These are phyloP conservation scores for Chloroclystis v-ata DNA, from an alignment of 2,888 invertebrate genomes.

Conservation along the genomic window DNA sequence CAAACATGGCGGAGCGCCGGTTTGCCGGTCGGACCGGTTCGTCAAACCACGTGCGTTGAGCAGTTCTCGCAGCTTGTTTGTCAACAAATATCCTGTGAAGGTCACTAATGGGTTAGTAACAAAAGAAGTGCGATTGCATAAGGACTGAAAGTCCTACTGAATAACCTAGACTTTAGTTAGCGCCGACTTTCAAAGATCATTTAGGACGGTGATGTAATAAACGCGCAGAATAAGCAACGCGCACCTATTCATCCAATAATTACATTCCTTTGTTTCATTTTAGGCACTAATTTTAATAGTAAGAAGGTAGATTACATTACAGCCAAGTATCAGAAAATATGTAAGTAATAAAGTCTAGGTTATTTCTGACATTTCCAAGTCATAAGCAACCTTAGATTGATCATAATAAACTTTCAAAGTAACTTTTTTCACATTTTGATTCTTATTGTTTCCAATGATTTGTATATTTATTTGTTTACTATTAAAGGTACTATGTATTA, in stretches of 20 bases:
- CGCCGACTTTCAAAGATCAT: conserved; percentile 20
- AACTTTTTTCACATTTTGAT: too few relatives aligned
- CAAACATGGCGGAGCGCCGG: conserved; percentile 71
- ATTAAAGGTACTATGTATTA: too few relatives aligned
- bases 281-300: too few relatives aligned
- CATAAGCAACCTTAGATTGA: too few relatives aligned
- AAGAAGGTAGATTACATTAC: too few relatives aligned
- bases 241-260: conserved; percentile 30
- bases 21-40: conserved; percentile 70
- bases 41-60: conserved; percentile 69
- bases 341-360: too few relatives aligned
- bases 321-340: too few relatives aligned
- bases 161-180: conserved; percentile 20
- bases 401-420: too few relatives aligned
- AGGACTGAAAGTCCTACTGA: conserved; percentile 26
- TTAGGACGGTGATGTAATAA: conserved; percentile 39
- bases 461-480: too few relatives aligned
- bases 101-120: conserved; percentile 63
- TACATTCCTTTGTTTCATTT: conserved; percentile 24
- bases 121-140: conserved; percentile 60
- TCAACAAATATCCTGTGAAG: conserved; percentile 75
- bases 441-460: too few relatives aligned
- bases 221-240: conserved; percentile 1
- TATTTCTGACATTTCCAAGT: too few relatives aligned
- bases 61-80: conserved; percentile 69